phyloP scores from a whole-genome alignment of 1,140 invertebrate species.

The Colletes gigas region DNA sequence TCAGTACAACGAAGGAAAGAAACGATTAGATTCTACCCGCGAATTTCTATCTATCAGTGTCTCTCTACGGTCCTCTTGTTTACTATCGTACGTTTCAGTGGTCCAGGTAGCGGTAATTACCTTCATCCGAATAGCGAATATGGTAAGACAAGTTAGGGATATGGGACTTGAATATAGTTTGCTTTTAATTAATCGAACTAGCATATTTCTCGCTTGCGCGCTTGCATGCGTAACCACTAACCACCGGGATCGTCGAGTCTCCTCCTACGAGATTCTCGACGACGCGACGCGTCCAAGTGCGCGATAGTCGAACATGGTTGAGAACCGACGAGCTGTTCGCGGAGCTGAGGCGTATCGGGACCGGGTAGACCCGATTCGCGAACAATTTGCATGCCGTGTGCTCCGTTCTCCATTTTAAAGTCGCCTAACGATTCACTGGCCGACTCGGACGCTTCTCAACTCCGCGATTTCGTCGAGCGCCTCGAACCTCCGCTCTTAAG shows the following conservation, averaged over 20 bases:
- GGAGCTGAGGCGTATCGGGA: not conserved
- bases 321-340: not conserved
- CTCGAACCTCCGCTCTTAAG: not conserved
- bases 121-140: slow-evolving; percentile 81
- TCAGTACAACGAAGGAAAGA: not conserved
- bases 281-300: not conserved
- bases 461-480: slow-evolving; percentile 18
- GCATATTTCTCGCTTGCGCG: slow-evolving; percentile 56
- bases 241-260: slow-evolving; percentile 16
- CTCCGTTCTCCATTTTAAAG: not conserved
- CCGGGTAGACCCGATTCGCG: not conserved
- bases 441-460: slow-evolving; percentile 9
- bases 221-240: slow-evolving; percentile 56
- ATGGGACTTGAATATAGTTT: slow-evolving; percentile 50
- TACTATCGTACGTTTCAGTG: slow-evolving; percentile 82
- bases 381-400: slow-evolving; percentile 11
- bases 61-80: slow-evolving; percentile 73
- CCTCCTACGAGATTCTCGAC: not conserved
- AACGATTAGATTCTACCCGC: slow-evolving; percentile 7
- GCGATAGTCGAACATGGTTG: slow-evolving; percentile 2
- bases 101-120: slow-evolving; percentile 81
- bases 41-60: slow-evolving; percentile 30
- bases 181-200: slow-evolving; percentile 51
- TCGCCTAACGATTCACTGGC: not conserved
- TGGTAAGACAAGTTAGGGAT: slow-evolving; percentile 78